These are phyloP conservation scores for Scomber colias DNA, from an alignment of 2,113 vertebrate genomes.

Conservation along the genomic window DNA sequence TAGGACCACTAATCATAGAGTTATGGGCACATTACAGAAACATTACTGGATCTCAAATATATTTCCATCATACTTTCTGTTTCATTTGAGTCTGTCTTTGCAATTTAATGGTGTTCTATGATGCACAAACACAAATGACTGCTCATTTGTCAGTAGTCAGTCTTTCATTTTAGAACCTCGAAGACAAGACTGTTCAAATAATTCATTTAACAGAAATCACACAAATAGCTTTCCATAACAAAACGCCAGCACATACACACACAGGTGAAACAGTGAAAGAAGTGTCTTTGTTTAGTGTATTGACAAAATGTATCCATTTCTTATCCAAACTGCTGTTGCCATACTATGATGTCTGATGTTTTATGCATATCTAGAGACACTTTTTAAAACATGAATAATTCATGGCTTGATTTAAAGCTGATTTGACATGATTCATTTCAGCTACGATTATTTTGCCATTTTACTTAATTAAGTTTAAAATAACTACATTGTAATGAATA, in stretches of 20 bases:
- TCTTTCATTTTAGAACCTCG: conserved; percentile 44
- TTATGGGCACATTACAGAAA: background rate
- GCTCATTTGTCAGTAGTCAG: conserved; percentile 37
- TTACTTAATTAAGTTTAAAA: no score
- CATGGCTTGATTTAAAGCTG: no score
- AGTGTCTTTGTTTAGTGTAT: no score
- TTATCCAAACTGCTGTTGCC: no score
- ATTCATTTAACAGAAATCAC: conserved; percentile 2
- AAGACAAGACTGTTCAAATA: conserved; percentile 17
- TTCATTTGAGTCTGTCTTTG: conserved; percentile 9
- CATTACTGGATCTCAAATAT: background rate
- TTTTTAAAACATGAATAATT: no score
- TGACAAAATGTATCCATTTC: background rate
- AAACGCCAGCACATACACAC: conserved; percentile 17
- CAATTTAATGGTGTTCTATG: conserved; percentile 1
- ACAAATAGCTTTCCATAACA: conserved; percentile 1
- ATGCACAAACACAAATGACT: conserved; percentile 3
- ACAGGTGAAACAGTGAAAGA: background rate
- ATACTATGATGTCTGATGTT: no score
- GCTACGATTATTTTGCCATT: no score
- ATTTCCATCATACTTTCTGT: background rate
- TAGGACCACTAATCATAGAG: background rate
- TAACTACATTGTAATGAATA: no score
- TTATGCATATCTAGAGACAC: no score
- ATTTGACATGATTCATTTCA: no score